Percentiles rank a stretch among this genome's conserved stretches.
Evolutionary conservation across 2,797 vertebrate genomes (phyloP).

Genomic region (Cyclopterus lumpus): DNA sequence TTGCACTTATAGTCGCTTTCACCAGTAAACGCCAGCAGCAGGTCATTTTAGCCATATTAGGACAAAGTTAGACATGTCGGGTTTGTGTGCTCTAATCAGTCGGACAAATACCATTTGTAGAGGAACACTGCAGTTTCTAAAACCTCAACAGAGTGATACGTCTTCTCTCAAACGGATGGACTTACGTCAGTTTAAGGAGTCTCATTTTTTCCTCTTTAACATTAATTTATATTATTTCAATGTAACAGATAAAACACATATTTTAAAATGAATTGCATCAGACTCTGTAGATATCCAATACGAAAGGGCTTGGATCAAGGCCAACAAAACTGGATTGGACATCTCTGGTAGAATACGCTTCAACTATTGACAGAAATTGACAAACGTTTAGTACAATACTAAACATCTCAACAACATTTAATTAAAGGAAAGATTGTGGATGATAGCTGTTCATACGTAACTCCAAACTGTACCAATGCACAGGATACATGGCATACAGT

Average conservation of each 20-base stretch:
- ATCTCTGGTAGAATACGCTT: not conserved
- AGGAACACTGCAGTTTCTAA: too few relatives aligned
- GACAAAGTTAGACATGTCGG: too few relatives aligned
- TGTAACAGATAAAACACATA: not conserved
- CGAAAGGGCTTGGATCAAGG: not conserved
- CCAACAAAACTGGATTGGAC: too few relatives aligned
- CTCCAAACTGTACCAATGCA: slow-evolving; percentile 54
- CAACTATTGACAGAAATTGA: slow-evolving; percentile 62
- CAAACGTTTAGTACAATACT: slow-evolving; percentile 48
- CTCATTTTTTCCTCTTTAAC: not conserved
- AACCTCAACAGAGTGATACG: too few relatives aligned
- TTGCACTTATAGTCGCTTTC: not conserved
- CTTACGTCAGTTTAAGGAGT: too few relatives aligned
- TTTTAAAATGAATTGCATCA: not conserved
- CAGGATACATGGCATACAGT: not conserved
- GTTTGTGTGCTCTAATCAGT: too few relatives aligned
- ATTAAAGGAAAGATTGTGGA: slow-evolving; percentile 60
- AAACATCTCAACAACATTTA: slow-evolving; percentile 62
- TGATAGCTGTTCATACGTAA: slow-evolving; percentile 27
- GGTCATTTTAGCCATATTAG: too few relatives aligned
- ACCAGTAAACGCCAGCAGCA: too few relatives aligned
- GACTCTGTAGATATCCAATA: not conserved
- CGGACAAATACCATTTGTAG: too few relatives aligned
- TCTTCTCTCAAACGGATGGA: too few relatives aligned
- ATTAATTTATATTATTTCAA: not conserved